Percentiles rank a stretch among this genome's conserved stretches.
Conservation (phyloP, 2,113 vertebrate genomes). For the Bubo blakistoni region DNA sequence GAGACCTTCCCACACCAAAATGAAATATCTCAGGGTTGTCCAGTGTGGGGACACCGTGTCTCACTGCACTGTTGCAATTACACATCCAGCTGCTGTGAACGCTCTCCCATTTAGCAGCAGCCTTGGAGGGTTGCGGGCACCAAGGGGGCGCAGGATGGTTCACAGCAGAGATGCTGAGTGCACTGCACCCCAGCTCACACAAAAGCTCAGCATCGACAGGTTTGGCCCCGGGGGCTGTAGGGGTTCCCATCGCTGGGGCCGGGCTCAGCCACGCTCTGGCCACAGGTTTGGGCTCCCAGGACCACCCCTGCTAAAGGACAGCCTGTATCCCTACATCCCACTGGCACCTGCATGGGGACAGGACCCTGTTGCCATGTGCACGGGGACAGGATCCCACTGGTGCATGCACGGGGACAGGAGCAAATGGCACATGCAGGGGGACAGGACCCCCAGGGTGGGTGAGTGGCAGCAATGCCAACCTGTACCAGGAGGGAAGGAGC, state of each 20-base stretch:
- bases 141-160: fast-evolving
- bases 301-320: neutral
- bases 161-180: neutral
- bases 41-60: neutral
- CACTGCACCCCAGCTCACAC: neutral
- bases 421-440: too few species aligned
- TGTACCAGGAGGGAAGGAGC: neutral
- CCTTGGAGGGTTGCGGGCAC: too few species aligned
- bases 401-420: neutral
- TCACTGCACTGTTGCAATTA: neutral
- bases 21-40: fast-evolving
- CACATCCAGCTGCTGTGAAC: neutral
- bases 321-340: neutral
- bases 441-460: fast-evolving
- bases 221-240: too few species aligned
- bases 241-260: neutral
- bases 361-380: neutral
- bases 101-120: fast-evolving
- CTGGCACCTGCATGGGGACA: neutral
- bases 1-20: neutral
- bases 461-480: neutral
- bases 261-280: neutral
- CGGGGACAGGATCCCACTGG: neutral
- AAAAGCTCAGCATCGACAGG: fast-evolving
- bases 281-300: neutral